Base-by-base conservation (phyloP, 2,797 vertebrate species). In the Hypotaenidia philippensis region DNA sequence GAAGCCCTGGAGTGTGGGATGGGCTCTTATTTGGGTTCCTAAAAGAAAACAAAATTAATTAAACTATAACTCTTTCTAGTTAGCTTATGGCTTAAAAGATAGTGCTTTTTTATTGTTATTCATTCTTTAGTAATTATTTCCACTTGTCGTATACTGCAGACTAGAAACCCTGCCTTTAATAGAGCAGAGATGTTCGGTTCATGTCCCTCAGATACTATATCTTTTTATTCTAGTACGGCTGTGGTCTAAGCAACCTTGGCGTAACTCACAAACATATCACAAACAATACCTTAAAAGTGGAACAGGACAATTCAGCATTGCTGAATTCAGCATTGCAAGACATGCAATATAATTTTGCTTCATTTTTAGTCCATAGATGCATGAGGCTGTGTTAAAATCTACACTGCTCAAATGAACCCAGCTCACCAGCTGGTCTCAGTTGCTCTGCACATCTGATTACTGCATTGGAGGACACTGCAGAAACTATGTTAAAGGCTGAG, bases 11-110 rank as follows among this genome's bases (percentile, higher is more conserved):
- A 87, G 87, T 47, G 75, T 87, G 64, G 83, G 89, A 74, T 89
- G 89, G 78, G 60, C 26, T 89, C 45, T 44, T 85, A 74, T 23
- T 96, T 69, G 38, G 68, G 71, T 94, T 96, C 41, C 76, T 89
- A 81, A 92, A 94, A 85, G 86, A 94, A 96, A 96, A 81, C 84
- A 93, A 83, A 93, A 83, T 91, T 94, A 95, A 96, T 91, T 90
- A 92, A 95, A 89, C 89, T 89, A 21, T 94, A 92, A 93, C 56
- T 87, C 78, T 90, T 93, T 90, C 75, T 87, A 55, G 53, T 89
- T 83, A 56, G 57, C 82, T 96, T 92, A 96, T 68, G 86, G 45
- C 68, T 95, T 93, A 78, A 89, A 92, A 83, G 50, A 93, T 94
- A 94, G 38, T 57, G 71, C 27, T 41, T 82, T 96, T 95, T 95